Percentiles rank a stretch among this genome's conserved stretches.
These are phyloP conservation scores for Catharus fuscescens DNA, from an alignment of 2,113 vertebrate species.

Conservation along the genomic window DNA sequence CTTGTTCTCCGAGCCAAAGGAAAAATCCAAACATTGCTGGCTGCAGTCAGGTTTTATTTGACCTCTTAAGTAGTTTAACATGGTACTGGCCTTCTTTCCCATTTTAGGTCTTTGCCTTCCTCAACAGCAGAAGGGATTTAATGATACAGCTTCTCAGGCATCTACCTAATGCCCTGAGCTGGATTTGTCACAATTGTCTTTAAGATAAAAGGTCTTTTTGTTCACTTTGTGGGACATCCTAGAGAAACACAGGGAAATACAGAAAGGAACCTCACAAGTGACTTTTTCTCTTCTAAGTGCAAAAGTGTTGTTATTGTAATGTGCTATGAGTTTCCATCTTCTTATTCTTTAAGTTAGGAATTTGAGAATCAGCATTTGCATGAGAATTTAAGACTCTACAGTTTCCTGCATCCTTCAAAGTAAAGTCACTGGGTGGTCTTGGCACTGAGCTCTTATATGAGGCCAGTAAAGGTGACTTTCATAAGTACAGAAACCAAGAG, in stretches of 20 bases:
- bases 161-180: not conserved
- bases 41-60: slow-evolving; percentile 26
- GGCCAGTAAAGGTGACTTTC: slow-evolving; percentile 34
- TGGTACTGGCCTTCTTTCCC: slow-evolving; percentile 42
- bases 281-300: not conserved
- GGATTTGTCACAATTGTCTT: not conserved
- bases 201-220: not conserved
- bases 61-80: slow-evolving; percentile 63
- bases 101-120: slow-evolving; percentile 38
- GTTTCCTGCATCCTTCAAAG: slow-evolving; percentile 40
- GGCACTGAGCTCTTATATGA: not conserved
- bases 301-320: slow-evolving; percentile 12
- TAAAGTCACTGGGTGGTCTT: slow-evolving; percentile 58
- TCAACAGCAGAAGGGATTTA: not conserved
- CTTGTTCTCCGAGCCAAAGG: slow-evolving; percentile 48
- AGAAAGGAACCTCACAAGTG: not conserved
- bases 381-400: slow-evolving; percentile 22
- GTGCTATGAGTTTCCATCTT: slow-evolving; percentile 26
- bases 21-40: slow-evolving; percentile 59
- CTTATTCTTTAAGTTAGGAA: slow-evolving; percentile 46
- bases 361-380: slow-evolving; percentile 23
- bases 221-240: not conserved
- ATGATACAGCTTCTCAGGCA: not conserved
- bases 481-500: not conserved
- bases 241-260: not conserved